Conservation (phyloP, 2,797 vertebrate species). For the Melanogrammus aeglefinus region DNA sequence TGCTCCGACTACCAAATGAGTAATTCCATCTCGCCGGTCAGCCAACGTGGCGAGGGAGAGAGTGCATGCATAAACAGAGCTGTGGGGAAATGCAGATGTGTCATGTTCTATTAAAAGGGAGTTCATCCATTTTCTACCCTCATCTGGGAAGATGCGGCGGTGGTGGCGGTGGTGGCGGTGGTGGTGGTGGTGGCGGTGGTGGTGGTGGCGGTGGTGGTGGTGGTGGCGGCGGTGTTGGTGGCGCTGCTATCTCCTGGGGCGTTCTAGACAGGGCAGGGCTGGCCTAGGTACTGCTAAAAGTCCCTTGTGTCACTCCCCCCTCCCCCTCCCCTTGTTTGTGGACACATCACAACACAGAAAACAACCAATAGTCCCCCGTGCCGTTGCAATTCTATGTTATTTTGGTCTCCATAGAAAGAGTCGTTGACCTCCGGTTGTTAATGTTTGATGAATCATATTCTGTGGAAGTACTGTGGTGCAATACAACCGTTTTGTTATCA, state of each 20-base stretch:
- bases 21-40: slow-evolving; percentile 37
- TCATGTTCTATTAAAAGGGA: slow-evolving; percentile 53
- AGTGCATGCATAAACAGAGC: slow-evolving; percentile 50
- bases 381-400: not conserved
- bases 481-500: not conserved
- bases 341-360: not conserved
- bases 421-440: not conserved
- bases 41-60: slow-evolving; percentile 39
- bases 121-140: slow-evolving; percentile 41
- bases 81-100: slow-evolving; percentile 47
- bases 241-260: slow-evolving; percentile 37
- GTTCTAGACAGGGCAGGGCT: slow-evolving; percentile 28
- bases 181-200: slow-evolving; percentile 22
- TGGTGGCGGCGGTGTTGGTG: slow-evolving; percentile 23
- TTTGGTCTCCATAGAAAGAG: not conserved
- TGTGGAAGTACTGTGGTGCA: not conserved
- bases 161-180: slow-evolving; percentile 21
- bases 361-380: not conserved
- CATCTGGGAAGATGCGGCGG: slow-evolving; percentile 30
- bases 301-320: not conserved
- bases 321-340: not conserved
- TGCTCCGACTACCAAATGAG: slow-evolving; percentile 28
- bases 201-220: slow-evolving; percentile 16
- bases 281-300: not conserved
- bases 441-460: not conserved